Conservation (phyloP, 2,888 invertebrate genomes). For the Plemyria rubiginata region DNA sequence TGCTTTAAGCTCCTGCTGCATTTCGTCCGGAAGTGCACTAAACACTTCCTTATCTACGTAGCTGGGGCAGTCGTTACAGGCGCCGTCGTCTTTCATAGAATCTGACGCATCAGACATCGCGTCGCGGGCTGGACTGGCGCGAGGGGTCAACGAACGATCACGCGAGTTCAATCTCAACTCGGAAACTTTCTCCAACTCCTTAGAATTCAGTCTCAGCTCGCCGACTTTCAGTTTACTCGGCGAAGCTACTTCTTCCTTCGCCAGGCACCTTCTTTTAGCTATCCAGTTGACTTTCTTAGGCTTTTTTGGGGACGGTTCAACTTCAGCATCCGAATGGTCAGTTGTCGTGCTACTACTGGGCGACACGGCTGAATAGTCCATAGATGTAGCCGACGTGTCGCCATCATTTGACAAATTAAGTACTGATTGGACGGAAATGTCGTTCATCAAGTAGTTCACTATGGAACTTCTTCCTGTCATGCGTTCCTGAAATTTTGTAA, state of each 20-base stretch:
- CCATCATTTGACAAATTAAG: constrained; percentile 86
- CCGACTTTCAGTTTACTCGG: constrained; percentile 89
- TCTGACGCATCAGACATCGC: constrained; percentile 72
- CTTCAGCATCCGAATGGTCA: constrained; percentile 87
- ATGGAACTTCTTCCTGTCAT: constrained; percentile 89
- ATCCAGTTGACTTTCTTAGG: constrained; percentile 83
- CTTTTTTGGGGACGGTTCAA: constrained; percentile 92
- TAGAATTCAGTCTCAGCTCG: constrained; percentile 87
- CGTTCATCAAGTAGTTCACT: constrained; percentile 90
- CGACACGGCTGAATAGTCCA: constrained; percentile 79
- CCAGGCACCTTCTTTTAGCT: constrained; percentile 77
- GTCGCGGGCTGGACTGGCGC: constrained; percentile 78
- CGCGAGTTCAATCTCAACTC: constrained; percentile 76
- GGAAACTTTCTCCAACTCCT: constrained; percentile 84
- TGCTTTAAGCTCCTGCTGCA: constrained; percentile 90
- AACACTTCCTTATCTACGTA: constrained; percentile 89
- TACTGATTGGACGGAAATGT: constrained; percentile 91
- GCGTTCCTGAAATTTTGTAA: constrained; percentile 91
- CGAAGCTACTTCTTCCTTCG: constrained; percentile 85
- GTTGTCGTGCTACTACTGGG: constrained; percentile 81
- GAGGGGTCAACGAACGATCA: constrained; percentile 74
- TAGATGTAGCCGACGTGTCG: constrained; percentile 75
- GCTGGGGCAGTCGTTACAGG: constrained; percentile 85
- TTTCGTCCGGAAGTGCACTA: constrained; percentile 88
- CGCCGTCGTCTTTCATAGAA: constrained; percentile 70